Evolutionary conservation across 2,113 vertebrate species (phyloP).

Genomic region (Pundamilia nyererei): DNA sequence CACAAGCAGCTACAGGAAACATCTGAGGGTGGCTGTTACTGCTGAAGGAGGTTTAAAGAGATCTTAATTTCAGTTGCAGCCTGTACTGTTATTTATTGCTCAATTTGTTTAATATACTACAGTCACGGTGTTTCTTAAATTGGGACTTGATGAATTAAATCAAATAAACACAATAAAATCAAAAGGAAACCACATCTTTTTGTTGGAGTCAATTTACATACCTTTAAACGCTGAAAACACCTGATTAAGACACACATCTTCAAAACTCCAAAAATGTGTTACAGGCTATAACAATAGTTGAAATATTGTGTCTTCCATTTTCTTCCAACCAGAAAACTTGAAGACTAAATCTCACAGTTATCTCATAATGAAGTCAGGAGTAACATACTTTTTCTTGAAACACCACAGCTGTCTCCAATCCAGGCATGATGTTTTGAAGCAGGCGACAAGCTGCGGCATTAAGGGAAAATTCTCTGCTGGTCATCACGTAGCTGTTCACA

Average conservation of each 20-base stretch:
- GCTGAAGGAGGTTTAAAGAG: neutral
- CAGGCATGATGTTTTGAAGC: slow-evolving; percentile 96
- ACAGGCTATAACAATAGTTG: neutral
- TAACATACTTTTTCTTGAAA: slow-evolving; percentile 51
- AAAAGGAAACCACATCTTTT: neutral
- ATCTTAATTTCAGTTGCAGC: neutral
- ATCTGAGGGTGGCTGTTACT: neutral
- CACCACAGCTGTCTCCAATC: slow-evolving; percentile 90
- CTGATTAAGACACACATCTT: neutral
- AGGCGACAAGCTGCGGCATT: slow-evolving; percentile 94
- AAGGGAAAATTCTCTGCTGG: slow-evolving; percentile 87
- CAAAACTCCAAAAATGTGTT: neutral
- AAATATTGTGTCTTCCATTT: neutral
- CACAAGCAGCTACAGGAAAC: neutral
- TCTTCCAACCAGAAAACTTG: neutral
- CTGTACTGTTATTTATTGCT: neutral
- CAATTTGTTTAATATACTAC: neutral
- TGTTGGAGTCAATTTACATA: neutral
- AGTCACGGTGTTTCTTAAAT: neutral
- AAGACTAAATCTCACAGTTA: neutral
- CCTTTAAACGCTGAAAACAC: neutral
- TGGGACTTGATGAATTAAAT: neutral
- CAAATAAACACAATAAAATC: neutral
- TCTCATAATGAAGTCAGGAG: neutral
- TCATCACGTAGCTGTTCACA: slow-evolving; percentile 98